phyloP scores from a whole-genome alignment of 1,140 invertebrate species.

The Drosophila parvula region DNA sequence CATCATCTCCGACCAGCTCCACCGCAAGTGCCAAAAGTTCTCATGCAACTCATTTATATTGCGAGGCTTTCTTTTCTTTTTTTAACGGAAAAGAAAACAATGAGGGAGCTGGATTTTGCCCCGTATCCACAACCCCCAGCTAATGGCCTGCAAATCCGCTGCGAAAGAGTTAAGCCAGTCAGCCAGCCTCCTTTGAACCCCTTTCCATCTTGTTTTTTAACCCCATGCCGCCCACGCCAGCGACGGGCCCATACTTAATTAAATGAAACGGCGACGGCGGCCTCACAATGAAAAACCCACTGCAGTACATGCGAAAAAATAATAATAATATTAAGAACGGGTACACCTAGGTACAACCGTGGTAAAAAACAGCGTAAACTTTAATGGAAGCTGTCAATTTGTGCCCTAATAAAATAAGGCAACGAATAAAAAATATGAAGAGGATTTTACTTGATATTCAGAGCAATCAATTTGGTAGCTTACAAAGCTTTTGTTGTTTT shows the following conservation, averaged over 20 bases:
- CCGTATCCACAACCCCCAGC: background rate
- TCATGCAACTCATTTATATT: constrained; percentile 67
- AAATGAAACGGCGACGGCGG: constrained; percentile 60
- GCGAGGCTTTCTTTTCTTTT: constrained; percentile 38
- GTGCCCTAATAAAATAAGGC: background rate
- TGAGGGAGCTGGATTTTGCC: constrained; percentile 5
- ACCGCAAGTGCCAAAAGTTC: constrained; percentile 76
- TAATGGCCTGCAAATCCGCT: constrained; percentile 52
- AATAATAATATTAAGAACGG: constrained; percentile 17
- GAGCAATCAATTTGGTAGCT: too few species aligned
- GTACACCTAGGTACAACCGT: constrained; percentile 24
- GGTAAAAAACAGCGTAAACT: background rate
- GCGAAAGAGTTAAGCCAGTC: constrained; percentile 59
- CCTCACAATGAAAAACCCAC: constrained; percentile 46
- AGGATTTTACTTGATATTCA: background rate
- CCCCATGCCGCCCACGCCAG: constrained; percentile 13
- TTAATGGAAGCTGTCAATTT: constrained; percentile 1
- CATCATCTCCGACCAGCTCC: constrained; percentile 10
- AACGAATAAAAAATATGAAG: background rate
- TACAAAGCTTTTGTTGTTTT: too few species aligned
- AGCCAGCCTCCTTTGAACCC: background rate
- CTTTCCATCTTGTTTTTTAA: background rate
- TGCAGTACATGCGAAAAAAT: constrained; percentile 24
- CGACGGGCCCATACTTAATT: constrained; percentile 55
- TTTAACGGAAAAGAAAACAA: constrained; percentile 20